Evolutionary conservation across 2,113 vertebrate genomes (phyloP).

Genomic region (Trogon surrucura): DNA sequence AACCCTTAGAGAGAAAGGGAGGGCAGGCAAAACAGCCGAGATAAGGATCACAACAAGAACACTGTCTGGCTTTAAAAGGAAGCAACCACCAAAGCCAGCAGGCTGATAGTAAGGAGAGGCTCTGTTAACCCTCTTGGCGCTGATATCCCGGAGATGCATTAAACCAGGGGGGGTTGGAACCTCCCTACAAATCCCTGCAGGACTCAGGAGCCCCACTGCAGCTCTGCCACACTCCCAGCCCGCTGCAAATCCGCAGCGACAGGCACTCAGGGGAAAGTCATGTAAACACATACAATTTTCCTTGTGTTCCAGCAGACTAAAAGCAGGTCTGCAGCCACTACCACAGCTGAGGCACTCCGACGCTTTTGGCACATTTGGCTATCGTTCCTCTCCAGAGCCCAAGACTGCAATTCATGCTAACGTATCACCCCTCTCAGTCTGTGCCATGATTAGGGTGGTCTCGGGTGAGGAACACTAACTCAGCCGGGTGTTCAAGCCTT

Average conservation of each 20-base stretch:
- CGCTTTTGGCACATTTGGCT: not conserved
- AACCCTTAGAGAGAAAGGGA: not conserved
- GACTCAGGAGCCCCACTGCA: not conserved
- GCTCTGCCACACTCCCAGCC: fast-evolving
- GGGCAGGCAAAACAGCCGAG: not conserved
- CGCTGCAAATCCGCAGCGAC: fast-evolving
- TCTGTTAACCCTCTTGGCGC: not conserved
- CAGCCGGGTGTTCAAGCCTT: not conserved
- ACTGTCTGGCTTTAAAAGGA: slow-evolving; percentile 49
- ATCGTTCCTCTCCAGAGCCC: not conserved
- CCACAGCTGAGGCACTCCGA: not conserved
- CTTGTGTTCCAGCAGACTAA: not conserved
- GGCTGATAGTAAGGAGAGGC: not conserved
- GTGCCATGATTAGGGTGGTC: fast-evolving
- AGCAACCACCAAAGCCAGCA: not conserved
- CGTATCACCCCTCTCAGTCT: fast-evolving
- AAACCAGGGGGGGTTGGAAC: fast-evolving
- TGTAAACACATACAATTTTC: not conserved
- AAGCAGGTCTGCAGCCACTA: not conserved
- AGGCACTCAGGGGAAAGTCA: fast-evolving
- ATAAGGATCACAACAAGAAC: slow-evolving; percentile 39
- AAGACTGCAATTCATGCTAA: fast-evolving
- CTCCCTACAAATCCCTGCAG: not conserved
- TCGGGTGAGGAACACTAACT: not conserved
- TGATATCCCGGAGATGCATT: not conserved